Conservation (phyloP, 2,113 vertebrate genomes). For the Caranx melampygus region DNA sequence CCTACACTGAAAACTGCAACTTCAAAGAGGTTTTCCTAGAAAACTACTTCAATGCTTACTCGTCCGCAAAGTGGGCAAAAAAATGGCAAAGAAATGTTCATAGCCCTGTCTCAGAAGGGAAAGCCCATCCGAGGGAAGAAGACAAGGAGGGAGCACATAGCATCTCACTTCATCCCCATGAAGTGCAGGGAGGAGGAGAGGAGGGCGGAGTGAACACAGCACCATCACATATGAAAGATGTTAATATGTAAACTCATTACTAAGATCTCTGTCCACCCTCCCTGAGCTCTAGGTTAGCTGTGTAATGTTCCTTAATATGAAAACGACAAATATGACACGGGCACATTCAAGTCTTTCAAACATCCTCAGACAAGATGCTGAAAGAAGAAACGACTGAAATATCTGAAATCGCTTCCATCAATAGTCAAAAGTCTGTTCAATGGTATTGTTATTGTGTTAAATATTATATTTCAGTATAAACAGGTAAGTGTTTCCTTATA, state of each 20-base stretch:
- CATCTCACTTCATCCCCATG: conserved; percentile 97
- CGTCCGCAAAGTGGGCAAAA: conserved; percentile 94
- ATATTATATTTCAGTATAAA: conserved; percentile 60
- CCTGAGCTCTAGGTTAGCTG: conserved; percentile 32
- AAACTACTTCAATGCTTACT: conserved; percentile 97
- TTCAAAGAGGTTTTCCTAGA: conserved; percentile 98
- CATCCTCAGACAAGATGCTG: conserved; percentile 19
- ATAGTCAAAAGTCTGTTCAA: conserved; percentile 24
- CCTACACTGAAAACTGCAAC: conserved; percentile 96
- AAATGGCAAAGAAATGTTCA: conserved; percentile 94
- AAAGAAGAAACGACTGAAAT: conserved; percentile 33
- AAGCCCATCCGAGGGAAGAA: conserved; percentile 91
- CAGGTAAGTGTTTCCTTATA: conserved; percentile 46
- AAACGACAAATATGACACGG: conserved; percentile 21
- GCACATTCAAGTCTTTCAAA: conserved; percentile 2
- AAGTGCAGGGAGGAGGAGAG: conserved; percentile 82
- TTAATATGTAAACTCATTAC: conserved; percentile 57
- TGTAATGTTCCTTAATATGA: conserved; percentile 22
- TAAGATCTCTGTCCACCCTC: conserved; percentile 44
- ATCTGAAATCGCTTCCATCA: conserved; percentile 30
- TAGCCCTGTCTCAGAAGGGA: conserved; percentile 94
- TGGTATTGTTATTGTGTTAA: conserved; percentile 58
- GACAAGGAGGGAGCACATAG: conserved; percentile 92
- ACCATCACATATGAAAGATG: conserved; percentile 44
- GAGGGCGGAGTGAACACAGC: conserved; percentile 68